phyloP scores from a whole-genome alignment of 2,888 invertebrate genomes.

The Artemia sinica region DNA sequence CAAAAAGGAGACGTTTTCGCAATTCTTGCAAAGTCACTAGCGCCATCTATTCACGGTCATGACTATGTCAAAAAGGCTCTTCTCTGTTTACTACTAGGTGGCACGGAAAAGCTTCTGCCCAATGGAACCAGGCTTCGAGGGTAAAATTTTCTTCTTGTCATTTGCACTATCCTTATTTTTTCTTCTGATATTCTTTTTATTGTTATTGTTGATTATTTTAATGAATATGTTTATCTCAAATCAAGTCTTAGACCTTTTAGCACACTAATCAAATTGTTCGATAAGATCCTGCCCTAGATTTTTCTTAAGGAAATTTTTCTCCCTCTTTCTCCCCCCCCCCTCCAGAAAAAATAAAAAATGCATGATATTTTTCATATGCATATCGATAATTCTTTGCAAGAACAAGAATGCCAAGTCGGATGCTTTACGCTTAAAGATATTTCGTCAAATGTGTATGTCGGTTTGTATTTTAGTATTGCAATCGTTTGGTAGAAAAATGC shows the following conservation, averaged over 20 bases:
- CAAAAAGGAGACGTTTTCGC: slow-evolving; percentile 58
- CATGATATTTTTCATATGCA: too few species aligned
- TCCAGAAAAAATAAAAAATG: too few species aligned
- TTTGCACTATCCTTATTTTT: background rate
- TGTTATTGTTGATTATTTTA: background rate
- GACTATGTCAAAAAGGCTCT: slow-evolving; percentile 91
- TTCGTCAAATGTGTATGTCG: too few species aligned
- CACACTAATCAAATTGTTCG: too few species aligned
- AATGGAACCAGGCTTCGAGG: slow-evolving; percentile 83
- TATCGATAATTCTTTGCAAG: too few species aligned
- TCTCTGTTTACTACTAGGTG: slow-evolving; percentile 78
- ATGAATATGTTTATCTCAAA: background rate
- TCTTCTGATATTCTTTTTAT: background rate
- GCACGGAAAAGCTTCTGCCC: slow-evolving; percentile 76
- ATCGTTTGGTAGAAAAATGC: too few species aligned
- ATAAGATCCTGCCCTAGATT: too few species aligned
- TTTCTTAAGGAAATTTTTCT: too few species aligned
- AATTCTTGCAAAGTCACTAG: slow-evolving; percentile 70
- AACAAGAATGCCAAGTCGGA: too few species aligned
- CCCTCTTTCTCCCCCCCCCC: too few species aligned
- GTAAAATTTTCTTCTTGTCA: slow-evolving; percentile 32
- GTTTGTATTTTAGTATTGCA: too few species aligned
- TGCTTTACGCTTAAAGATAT: too few species aligned
- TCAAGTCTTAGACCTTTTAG: background rate
- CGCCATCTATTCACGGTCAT: slow-evolving; percentile 95